Conservation (phyloP, 2,888 invertebrate genomes). For the Pandemis heparana region DNA sequence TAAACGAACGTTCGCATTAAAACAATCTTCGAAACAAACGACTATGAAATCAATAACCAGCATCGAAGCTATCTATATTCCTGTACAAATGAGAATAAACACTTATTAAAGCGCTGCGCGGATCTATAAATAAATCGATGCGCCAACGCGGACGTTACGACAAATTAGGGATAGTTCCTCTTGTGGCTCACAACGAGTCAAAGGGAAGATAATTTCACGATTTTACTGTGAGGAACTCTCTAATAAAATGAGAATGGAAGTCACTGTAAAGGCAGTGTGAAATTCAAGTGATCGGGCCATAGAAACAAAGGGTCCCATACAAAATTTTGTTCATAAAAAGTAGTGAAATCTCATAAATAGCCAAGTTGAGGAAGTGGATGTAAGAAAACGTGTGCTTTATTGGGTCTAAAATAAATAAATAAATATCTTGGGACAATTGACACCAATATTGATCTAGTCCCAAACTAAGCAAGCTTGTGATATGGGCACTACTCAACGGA, state of each 20-base stretch:
- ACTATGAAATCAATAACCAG: constrained; percentile 43
- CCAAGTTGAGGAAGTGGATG: no score
- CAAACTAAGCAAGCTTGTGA: no score
- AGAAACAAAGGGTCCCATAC: no score
- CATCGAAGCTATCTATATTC: constrained; percentile 38
- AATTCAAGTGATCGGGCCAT: background rate
- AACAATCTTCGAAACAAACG: constrained; percentile 39
- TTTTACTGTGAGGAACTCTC: no score
- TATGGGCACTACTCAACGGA: no score
- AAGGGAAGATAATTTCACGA: no score
- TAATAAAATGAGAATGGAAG: background rate
- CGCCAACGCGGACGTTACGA: constrained; percentile 44
- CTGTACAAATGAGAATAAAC: constrained; percentile 45
- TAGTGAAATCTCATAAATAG: no score
- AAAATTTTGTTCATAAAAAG: no score
- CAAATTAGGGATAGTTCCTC: constrained; percentile 37
- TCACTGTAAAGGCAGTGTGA: background rate
- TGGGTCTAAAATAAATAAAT: no score
- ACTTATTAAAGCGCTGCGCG: constrained; percentile 47
- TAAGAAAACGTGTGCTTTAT: no score
- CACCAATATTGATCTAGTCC: no score
- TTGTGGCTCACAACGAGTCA: background rate
- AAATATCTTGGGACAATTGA: no score
- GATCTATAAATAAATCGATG: constrained; percentile 48
- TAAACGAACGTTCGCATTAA: constrained; percentile 25